These are phyloP conservation scores for Myotis vivesi DNA, from an alignment of 2,797 vertebrate genomes.

Conservation along the genomic window DNA sequence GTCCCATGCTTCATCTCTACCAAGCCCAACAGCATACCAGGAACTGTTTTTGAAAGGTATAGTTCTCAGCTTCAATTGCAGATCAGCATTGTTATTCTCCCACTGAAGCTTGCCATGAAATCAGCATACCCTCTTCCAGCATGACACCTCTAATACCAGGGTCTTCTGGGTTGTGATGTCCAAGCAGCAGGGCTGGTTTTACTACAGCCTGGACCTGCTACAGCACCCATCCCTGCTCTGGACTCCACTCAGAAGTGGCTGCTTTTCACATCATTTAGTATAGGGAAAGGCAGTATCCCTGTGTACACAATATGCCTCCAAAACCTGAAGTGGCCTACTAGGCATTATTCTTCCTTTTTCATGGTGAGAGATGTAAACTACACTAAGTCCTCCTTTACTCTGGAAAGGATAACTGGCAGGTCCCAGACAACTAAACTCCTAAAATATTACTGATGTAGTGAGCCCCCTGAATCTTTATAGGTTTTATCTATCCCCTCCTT, in stretches of 20 bases:
- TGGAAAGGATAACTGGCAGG: background rate
- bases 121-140: background rate
- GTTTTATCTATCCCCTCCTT: background rate
- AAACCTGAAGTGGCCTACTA: background rate
- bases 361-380: background rate
- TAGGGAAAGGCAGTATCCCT: background rate
- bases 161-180: background rate
- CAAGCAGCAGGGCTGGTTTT: background rate
- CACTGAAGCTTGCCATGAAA: background rate
- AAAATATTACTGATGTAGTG: background rate
- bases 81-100: background rate
- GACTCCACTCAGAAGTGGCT: background rate
- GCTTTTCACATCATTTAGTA: background rate
- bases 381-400: background rate
- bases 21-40: background rate
- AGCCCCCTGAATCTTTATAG: background rate
- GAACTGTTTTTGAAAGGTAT: background rate
- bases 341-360: background rate
- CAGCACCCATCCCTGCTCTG: background rate
- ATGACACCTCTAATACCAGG: background rate
- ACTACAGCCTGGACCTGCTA: background rate
- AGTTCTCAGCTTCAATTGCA: background rate
- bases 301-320: background rate
- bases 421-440: background rate
- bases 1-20: background rate